Evolutionary conservation across 2,113 vertebrate genomes (phyloP).

Genomic region (Syrrhaptes paradoxus): DNA sequence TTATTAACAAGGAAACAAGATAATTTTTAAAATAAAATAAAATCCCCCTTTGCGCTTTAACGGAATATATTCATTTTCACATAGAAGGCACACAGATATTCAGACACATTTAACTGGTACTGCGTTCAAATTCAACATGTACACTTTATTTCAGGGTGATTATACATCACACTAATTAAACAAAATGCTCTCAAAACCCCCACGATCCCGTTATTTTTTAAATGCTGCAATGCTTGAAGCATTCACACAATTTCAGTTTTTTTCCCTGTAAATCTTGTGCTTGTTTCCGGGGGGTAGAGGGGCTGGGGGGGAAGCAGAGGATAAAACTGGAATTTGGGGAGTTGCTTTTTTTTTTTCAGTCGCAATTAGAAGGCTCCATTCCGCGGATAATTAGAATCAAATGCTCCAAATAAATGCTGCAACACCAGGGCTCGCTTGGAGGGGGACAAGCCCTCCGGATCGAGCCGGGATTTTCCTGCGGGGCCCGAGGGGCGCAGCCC

Average conservation of each 20-base stretch:
- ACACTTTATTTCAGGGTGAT: neutral
- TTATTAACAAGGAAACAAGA: neutral
- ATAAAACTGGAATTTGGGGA: slow-evolving; percentile 9
- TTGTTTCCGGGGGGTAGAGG: accelerated
- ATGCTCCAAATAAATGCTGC: slow-evolving; percentile 17
- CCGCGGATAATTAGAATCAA: slow-evolving; percentile 66
- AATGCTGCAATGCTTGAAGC: neutral
- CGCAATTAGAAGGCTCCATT: slow-evolving; percentile 46
- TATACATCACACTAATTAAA: neutral
- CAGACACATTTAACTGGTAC: neutral
- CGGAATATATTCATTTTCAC: neutral
- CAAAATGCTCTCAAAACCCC: neutral
- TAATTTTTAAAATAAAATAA: neutral
- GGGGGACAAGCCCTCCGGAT: neutral
- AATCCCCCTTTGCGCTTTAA: neutral
- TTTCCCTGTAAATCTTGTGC: neutral
- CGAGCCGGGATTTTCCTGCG: neutral
- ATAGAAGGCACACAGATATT: accelerated
- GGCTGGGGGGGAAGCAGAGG: neutral
- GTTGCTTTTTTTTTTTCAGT: neutral
- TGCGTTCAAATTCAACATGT: neutral
- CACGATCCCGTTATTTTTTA: neutral
- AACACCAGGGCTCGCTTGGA: neutral
- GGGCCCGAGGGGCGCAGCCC: neutral
- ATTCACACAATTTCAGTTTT: neutral